Evolutionary conservation across 2,888 invertebrate genomes (phyloP), one percentile per base, ranked within the genome.

Genomic region (Lobophora halterata): DNA sequence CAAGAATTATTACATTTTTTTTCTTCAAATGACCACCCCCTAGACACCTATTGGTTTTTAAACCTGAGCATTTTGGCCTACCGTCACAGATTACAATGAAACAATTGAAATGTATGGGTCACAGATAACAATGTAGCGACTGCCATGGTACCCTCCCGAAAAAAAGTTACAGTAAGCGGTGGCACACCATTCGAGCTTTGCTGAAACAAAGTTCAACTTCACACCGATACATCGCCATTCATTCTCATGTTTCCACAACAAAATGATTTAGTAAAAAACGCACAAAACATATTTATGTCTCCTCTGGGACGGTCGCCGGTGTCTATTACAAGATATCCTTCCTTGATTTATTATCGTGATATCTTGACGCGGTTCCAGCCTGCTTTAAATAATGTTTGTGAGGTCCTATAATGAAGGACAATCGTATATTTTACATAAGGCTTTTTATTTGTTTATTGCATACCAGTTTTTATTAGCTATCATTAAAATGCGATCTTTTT

Each of bases 241-340:
- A 46, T 24, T 44, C 46, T 53, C 58, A 39, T 53, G 65, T 68
- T 63, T 52, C 69, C 62, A 65, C 68, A 72, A 70, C 70, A 66
- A 55, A 77, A 79, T 77, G 74, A 79, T 81, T 78, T 73, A 79
- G 65, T 72, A 77, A 80, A 79, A 79, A 79, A 71, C 61, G 62
- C 60, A 72, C 73, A 75, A 73, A 79, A 75, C 72, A 62, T 79
- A 83, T 83, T 82, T 82, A 83, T 81, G 76, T 70, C 67, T 77
- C 80, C 66, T 66, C 63, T 58, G 81, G 79, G 82, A 80, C 71
- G 54, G 55, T 65, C 58, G 59, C 57, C 60, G 78, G 79, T 80
- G 78, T 80, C 79, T 79, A 79, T 82, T 83, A 80, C 81, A 71
- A 69, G 79, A 78, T 83, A 80, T 82, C 80, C 79, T 75, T 50